Conservation (phyloP, 2,888 invertebrate genomes). For the Monochamus alternatus region DNA sequence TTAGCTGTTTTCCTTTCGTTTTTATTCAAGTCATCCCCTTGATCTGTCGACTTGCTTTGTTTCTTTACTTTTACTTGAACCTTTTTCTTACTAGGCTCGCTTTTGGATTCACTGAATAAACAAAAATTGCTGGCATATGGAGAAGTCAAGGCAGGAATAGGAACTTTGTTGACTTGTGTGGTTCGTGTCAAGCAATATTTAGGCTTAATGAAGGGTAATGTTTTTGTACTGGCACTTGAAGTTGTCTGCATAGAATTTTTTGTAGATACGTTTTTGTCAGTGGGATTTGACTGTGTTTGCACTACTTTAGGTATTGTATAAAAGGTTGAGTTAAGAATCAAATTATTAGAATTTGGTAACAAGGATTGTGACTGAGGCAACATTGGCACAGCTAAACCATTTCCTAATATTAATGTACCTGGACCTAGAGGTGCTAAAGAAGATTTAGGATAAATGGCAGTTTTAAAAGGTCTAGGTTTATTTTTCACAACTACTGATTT, state of each 20-base stretch:
- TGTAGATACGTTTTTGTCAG: background rate
- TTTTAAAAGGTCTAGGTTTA: slow-evolving; percentile 53
- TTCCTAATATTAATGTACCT: slow-evolving; percentile 68
- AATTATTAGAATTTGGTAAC: slow-evolving; percentile 54
- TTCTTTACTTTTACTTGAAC: slow-evolving; percentile 15
- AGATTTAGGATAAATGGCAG: slow-evolving; percentile 52
- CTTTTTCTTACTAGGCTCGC: slow-evolving; percentile 39
- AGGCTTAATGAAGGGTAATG: slow-evolving; percentile 44
- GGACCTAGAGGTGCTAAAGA: slow-evolving; percentile 63
- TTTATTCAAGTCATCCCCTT: slow-evolving; percentile 36
- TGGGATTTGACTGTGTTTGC: background rate
- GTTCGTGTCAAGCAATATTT: slow-evolving; percentile 65
- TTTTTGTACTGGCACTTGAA: background rate
- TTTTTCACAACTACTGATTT: slow-evolving; percentile 62
- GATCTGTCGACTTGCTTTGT: background rate
- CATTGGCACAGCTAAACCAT: slow-evolving; percentile 67
- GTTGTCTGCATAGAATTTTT: slow-evolving; percentile 25
- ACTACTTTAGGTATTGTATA: background rate
- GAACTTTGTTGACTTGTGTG: slow-evolving; percentile 69
- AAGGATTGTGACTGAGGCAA: slow-evolving; percentile 59
- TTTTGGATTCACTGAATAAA: slow-evolving; percentile 47
- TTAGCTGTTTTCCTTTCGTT: slow-evolving; percentile 35
- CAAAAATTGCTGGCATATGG: slow-evolving; percentile 55
- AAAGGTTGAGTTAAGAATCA: background rate
- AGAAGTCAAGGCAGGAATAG: slow-evolving; percentile 68